Percentiles rank a stretch among this genome's conserved stretches.
phyloP scores from a whole-genome alignment of 1,140 invertebrate species.

The Lordiphosa collinella region DNA sequence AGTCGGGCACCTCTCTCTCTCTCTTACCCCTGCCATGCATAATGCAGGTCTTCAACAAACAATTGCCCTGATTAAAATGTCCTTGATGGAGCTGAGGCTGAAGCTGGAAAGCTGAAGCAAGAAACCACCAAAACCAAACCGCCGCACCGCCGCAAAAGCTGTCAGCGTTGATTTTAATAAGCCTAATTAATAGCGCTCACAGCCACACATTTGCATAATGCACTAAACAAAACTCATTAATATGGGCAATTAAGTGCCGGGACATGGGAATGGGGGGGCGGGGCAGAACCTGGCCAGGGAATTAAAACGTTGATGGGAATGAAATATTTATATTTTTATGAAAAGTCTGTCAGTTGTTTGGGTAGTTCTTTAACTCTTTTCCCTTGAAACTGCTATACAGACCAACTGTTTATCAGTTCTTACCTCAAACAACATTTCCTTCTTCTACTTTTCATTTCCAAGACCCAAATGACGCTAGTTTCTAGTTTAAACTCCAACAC shows the following conservation, averaged over 20 bases:
- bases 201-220: conserved; percentile 15
- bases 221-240: conserved; percentile 44
- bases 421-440: too few species aligned
- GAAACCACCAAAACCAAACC: conserved; percentile 20
- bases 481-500: too few species aligned
- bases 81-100: conserved; percentile 35
- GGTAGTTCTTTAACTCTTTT: too few species aligned
- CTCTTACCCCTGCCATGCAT: conserved; percentile 41
- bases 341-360: too few species aligned
- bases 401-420: too few species aligned
- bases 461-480: too few species aligned
- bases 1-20: conserved; percentile 21
- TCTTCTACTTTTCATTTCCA: too few species aligned
- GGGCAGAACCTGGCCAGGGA: neutral
- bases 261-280: neutral
- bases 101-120: neutral
- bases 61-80: conserved; percentile 74
- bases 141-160: conserved; percentile 55
- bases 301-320: neutral
- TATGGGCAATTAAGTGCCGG: conserved; percentile 10
- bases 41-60: conserved; percentile 49
- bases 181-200: conserved; percentile 64
- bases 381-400: too few species aligned
- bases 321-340: too few species aligned
- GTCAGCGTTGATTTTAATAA: conserved; percentile 65